These are phyloP conservation scores for Limnodromus scolopaceus DNA, from an alignment of 2,797 vertebrate genomes.

Conservation along the genomic window DNA sequence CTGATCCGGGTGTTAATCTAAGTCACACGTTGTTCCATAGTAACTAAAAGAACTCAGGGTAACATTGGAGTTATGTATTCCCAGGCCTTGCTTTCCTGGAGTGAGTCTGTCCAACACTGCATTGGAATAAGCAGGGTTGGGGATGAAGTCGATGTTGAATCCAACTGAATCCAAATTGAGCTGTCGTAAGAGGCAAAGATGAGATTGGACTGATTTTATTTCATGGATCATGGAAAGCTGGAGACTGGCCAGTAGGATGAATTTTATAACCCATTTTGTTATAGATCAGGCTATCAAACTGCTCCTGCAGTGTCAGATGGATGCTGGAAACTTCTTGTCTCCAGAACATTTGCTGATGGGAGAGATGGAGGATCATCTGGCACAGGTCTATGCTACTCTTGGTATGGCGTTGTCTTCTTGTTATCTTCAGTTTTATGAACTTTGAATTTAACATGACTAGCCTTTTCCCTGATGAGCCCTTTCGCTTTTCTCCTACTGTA, in stretches of 20 bases:
- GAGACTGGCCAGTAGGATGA: neutral
- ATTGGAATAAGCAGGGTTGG: neutral
- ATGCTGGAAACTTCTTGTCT: constrained; percentile 80
- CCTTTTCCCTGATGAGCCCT: neutral
- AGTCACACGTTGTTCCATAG: neutral
- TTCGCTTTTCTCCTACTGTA: neutral
- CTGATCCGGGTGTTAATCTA: neutral
- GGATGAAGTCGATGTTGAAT: neutral
- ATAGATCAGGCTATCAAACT: constrained; percentile 81
- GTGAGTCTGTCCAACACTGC: accelerated
- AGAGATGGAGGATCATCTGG: constrained; percentile 85
- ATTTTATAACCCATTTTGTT: neutral
- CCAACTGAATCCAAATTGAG: neutral
- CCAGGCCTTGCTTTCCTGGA: neutral
- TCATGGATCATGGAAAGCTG: neutral
- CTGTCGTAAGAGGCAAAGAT: neutral
- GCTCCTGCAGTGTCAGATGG: constrained; percentile 73
- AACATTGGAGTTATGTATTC: neutral
- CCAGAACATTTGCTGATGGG: constrained; percentile 85
- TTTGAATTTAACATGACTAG: neutral
- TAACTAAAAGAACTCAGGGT: neutral
- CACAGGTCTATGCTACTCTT: constrained; percentile 84
- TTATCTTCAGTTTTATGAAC: neutral
- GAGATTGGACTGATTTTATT: neutral
- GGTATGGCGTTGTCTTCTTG: constrained; percentile 76